phyloP scores from a whole-genome alignment of 1,140 invertebrate genomes.

The Drosophila neocordata region DNA sequence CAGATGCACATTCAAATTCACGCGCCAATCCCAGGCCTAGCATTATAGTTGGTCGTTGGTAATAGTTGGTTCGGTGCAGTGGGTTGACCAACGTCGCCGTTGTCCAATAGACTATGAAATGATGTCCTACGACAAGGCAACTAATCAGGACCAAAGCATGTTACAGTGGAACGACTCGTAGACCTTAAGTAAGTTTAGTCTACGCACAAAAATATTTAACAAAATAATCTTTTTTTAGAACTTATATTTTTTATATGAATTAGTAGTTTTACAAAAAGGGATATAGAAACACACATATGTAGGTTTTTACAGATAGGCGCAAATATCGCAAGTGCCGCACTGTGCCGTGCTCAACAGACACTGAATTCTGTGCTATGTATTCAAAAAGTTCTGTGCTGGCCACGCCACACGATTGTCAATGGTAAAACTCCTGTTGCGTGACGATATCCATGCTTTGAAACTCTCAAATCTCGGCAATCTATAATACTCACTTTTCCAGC shows the following conservation, averaged over 20 bases:
- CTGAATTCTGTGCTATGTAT: constrained; percentile 48
- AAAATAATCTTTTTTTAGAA: no score
- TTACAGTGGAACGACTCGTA: constrained; percentile 28
- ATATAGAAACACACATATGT: no score
- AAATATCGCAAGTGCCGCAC: no score
- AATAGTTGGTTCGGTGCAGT: constrained; percentile 9
- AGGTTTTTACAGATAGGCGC: no score
- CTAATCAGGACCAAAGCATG: constrained; percentile 54
- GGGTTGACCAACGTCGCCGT: constrained; percentile 57
- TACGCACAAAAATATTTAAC: no score
- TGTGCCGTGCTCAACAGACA: background rate
- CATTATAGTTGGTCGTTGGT: background rate
- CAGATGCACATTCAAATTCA: constrained; percentile 52
- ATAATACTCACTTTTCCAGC: constrained; percentile 75
- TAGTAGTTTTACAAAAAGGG: no score
- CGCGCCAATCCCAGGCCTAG: constrained; percentile 31
- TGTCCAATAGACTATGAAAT: constrained; percentile 78
- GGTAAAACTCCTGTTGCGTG: constrained; percentile 54
- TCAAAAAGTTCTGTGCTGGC: constrained; percentile 62
- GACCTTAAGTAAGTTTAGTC: no score
- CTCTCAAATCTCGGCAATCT: constrained; percentile 68
- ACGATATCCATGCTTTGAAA: constrained; percentile 16
- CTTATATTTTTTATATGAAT: background rate
- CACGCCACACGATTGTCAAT: constrained; percentile 72
- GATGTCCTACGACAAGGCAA: constrained; percentile 64